These are phyloP conservation scores for Galago senegalensis DNA, from an alignment of 2,797 vertebrate genomes.

Conservation along the genomic window DNA sequence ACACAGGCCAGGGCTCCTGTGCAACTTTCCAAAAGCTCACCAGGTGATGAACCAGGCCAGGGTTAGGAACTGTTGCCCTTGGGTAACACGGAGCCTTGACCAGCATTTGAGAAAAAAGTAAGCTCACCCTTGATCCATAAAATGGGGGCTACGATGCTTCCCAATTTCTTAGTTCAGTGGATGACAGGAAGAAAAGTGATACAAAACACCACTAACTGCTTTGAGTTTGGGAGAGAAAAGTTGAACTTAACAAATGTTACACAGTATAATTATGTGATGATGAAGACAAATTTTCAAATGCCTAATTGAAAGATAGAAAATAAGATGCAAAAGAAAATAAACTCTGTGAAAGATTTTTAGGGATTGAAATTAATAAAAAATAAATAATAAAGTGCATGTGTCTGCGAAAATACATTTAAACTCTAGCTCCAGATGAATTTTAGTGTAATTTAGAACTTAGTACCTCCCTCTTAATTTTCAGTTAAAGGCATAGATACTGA, in stretches of 20 bases:
- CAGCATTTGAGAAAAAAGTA: neutral
- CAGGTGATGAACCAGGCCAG: neutral
- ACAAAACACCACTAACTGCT: neutral
- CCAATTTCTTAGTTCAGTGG: neutral
- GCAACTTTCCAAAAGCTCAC: neutral
- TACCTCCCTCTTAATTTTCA: neutral
- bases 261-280: conserved; percentile 52
- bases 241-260: conserved; percentile 58
- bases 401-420: conserved; percentile 36
- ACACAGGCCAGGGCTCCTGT: neutral
- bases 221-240: conserved; percentile 51
- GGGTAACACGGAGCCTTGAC: neutral
- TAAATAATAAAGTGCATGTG: neutral
- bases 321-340: conserved; percentile 53
- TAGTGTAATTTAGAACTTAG: neutral
- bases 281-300: conserved; percentile 44
- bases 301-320: conserved; percentile 44
- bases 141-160: neutral
- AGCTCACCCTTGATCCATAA: neutral
- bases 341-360: neutral
- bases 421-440: conserved; percentile 24
- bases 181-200: conserved; percentile 40
- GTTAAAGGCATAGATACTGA: neutral
- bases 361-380: conserved; percentile 64
- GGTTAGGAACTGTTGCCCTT: neutral